A percentile compares a stretch with the other conserved stretches of the same genome.
Evolutionary conservation across 2,113 vertebrate genomes (phyloP).

Genomic region (Martes martes): DNA sequence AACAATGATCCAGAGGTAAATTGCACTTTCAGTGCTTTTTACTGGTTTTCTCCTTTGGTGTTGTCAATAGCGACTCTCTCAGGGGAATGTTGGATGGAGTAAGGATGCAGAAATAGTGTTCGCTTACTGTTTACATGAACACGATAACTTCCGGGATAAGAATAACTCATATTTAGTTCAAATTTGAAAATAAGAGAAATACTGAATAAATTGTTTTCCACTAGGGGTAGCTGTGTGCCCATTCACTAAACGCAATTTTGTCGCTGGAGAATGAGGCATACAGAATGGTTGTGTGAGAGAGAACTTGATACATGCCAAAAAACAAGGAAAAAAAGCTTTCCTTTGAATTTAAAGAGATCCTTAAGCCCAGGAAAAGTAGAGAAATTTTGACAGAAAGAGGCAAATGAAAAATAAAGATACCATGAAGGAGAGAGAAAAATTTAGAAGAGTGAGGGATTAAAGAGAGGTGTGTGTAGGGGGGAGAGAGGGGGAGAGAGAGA

Average conservation of each 20-base stretch:
- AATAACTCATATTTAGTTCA: not conserved
- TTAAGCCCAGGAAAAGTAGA: not conserved
- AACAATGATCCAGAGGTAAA: not conserved
- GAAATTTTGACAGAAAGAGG: not conserved
- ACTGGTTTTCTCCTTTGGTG: not conserved
- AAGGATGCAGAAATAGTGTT: not conserved
- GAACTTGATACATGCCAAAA: not conserved
- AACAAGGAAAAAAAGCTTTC: not conserved
- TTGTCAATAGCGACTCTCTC: not conserved
- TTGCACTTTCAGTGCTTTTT: not conserved
- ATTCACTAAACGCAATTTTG: not conserved
- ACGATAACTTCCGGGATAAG: not conserved
- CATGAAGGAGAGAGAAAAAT: not conserved
- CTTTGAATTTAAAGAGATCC: not conserved
- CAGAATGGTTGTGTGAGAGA: not conserved
- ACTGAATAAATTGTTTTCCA: conserved; percentile 18
- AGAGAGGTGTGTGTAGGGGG: not conserved
- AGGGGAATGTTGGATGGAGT: not conserved
- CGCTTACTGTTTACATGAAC: not conserved
- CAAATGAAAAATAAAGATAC: not conserved
- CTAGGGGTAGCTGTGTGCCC: conserved; percentile 71
- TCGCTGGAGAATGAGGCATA: not conserved
- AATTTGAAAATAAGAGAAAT: not conserved
- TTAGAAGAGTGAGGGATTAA: not conserved
- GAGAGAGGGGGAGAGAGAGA: too few relatives aligned